These are phyloP conservation scores for Morelia viridis DNA, from an alignment of 2,797 vertebrate species.

Conservation along the genomic window DNA sequence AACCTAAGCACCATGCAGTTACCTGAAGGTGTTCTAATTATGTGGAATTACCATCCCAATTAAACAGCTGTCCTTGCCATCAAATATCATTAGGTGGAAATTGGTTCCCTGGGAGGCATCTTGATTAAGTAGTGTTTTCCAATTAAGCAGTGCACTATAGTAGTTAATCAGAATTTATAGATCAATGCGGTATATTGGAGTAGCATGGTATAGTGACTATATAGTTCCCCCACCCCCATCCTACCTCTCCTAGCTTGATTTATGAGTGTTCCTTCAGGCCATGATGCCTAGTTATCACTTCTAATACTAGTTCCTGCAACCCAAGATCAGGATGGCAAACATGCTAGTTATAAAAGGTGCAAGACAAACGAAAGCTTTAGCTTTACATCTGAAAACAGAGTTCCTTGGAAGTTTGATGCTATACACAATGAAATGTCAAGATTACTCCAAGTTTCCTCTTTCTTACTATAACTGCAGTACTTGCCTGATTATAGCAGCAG, in stretches of 20 bases:
- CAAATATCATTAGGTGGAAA: constrained; percentile 63
- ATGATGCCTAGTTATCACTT: background rate
- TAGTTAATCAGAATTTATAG: constrained; percentile 54
- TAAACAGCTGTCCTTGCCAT: constrained; percentile 60
- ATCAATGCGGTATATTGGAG: constrained; percentile 36
- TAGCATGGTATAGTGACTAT: constrained; percentile 15
- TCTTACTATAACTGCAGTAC: background rate
- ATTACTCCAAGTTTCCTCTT: background rate
- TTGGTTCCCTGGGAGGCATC: constrained; percentile 59
- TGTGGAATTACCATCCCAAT: constrained; percentile 59
- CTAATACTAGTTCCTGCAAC: background rate
- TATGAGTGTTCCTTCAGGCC: constrained; percentile 16
- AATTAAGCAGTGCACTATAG: constrained; percentile 46
- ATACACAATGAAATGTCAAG: background rate
- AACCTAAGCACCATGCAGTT: constrained; percentile 19
- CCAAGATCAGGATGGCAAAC: background rate
- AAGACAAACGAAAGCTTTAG: background rate
- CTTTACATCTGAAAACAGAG: background rate
- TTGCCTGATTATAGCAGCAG: background rate
- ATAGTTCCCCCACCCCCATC: background rate
- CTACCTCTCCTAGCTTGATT: constrained; percentile 29
- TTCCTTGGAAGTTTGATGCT: background rate
- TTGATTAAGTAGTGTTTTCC: constrained; percentile 61
- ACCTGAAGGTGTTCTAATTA: constrained; percentile 53
- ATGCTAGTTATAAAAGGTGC: background rate